Evolutionary conservation across 2,888 invertebrate genomes (phyloP), one percentile per base, ranked within the genome.

Genomic region (Lysandra bellargus): DNA sequence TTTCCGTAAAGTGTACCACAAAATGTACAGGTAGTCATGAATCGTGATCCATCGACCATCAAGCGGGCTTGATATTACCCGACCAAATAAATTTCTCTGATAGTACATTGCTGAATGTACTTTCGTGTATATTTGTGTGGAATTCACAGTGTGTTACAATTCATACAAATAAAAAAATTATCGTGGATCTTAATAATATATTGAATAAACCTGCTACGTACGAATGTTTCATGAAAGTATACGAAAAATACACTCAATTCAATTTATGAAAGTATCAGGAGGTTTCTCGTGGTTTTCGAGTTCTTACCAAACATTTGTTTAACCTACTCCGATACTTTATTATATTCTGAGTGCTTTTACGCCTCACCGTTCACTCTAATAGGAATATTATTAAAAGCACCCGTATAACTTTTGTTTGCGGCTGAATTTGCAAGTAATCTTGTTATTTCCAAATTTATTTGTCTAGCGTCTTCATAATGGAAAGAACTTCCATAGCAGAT

Each of bases 301-400:
- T 23, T 74, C 74, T 44, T 44, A 74, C 74, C 74, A 74, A 74
- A 74, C 74, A 74, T 74, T 74, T 74, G 23, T 74, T 44, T 74
- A 44, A 74, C 74, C 17, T 74, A 74, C 74, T 74, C 74, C 74
- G 23, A 74, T 74, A 74, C 74, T 74, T 74, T 74, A 74, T 74
- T 74, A 74, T 74, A 44, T 74, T 74, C 40, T 74, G 44, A 74
- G 74, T 74, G 74, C 74, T 74, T 44, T 44, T 74, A 44, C 74
- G 74, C 44, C n/a, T 44, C 74, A 30, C 40, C 74, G 74, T 44
- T 44, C 74, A n/a, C 74, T 74, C 23, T 74, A 74, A 44, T 74
- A 40, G 44, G 44, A 74, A 74, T 74, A 44, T 74, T 74, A 69
- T 69, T 69, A 69, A 69, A 69, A 69, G 33, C 69, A 69, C 17